Evolutionary conservation across 2,113 vertebrate genomes (phyloP), one percentile per base, ranked within the genome.

Genomic region (Caranx ignobilis): DNA sequence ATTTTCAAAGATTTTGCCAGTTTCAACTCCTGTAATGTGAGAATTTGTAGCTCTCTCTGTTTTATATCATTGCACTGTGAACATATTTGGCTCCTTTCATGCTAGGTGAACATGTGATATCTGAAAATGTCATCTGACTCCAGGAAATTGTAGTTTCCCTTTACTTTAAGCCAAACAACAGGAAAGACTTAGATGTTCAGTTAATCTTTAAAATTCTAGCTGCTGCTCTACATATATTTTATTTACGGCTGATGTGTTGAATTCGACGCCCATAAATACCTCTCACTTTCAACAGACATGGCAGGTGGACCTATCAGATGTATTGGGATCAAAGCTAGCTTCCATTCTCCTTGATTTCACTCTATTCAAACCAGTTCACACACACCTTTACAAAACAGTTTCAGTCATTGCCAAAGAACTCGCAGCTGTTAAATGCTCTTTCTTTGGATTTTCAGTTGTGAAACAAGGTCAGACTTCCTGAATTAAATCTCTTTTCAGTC

Each of bases 381-480:
- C 18, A 41, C 13, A 31, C 19, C 41, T 60, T 31, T 18, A 32
- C 15, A 19, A 39, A 54, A 31, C 31, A n/a, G 39, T 37, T 52
- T 43, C n/a, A 43, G 11, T 50, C 18, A 7, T 12, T 64, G 67
- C 60, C 60, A 72, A 43, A 66, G 6, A 43, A 4, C n/a, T 5
- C 31, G 16, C 62, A 61, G 26, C 68, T 54, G 26, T 50, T 61
- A 48, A 37, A 26, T 56, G 61, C 16, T 55, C 43, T 50, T 35
- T 31, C 12, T 43, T 19, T 16, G 37, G 21, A 15, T 21, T 21
- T 21, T 66, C 35, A n/a, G 43, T 41, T 50, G 16, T 19, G 31
- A 52, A 77, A 56, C 34, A 18, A n/a, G 68, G 11, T 77, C 31
- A 71, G 57, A 77, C 50, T 68, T 71, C 39, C 16, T 70, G 35